Evolutionary conservation across 1,140 invertebrate genomes (phyloP).

Genomic region (Calosoma granatense): DNA sequence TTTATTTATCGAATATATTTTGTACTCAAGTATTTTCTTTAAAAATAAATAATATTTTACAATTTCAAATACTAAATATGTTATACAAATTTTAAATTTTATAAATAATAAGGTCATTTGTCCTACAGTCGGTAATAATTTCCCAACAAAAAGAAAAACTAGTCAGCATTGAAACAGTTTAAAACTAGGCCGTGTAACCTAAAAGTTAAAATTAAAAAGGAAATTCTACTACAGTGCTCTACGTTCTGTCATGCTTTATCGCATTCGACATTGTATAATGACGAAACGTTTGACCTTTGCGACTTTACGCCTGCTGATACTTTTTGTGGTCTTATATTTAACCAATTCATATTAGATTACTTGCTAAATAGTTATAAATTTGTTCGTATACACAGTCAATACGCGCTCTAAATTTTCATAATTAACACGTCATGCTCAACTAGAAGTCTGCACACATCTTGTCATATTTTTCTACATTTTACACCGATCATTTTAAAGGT

Average conservation of each 20-base stretch:
- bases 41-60: too few relatives aligned
- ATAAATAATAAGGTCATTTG: too few relatives aligned
- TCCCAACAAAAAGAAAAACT: too few relatives aligned
- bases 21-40: too few relatives aligned
- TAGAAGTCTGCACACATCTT: conserved; percentile 5
- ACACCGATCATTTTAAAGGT: background rate
- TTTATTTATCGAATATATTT: too few relatives aligned
- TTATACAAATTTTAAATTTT: too few relatives aligned
- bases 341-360: background rate
- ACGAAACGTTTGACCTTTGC: conserved; percentile 2
- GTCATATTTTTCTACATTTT: conserved; percentile 1
- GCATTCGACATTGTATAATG: background rate
- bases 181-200: too few relatives aligned
- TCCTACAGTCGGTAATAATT: too few relatives aligned
- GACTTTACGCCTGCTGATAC: background rate
- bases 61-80: too few relatives aligned
- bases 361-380: background rate
- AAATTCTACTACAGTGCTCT: too few relatives aligned
- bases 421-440: background rate
- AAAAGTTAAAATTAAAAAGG: too few relatives aligned
- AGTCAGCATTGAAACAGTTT: too few relatives aligned
- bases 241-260: background rate
- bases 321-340: background rate
- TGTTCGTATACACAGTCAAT: background rate
- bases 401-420: background rate